Evolutionary conservation across 1,140 invertebrate genomes (phyloP), one percentile per base, ranked within the genome.

Genomic region (Calliopsis andreniformis): DNA sequence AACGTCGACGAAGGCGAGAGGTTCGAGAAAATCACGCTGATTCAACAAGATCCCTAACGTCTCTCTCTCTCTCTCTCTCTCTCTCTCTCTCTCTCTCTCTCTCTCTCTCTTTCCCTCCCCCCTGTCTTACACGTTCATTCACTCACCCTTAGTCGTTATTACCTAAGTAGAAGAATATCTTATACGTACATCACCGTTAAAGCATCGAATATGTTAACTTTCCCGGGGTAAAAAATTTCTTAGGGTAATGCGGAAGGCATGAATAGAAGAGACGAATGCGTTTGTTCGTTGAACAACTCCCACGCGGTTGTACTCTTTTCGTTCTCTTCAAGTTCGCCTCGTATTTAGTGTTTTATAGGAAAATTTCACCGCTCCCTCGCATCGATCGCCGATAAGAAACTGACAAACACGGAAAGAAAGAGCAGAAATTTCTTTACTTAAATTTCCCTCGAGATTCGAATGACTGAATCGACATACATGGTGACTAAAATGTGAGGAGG

Each of bases 231-330:
- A 66, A 58, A 30, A 20, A 47, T 67, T 39, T 1, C 39, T 75
- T 18, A 67, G 30, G 30, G 16, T 58, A 67, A 58, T 42, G 71
- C 30, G 71, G 71, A 75, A 75, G 63, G 71, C 71, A 75, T 75
- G 51, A 42, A 23, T 45, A 51, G 39, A 14, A 18, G 20, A 45
- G 69, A 28, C 30, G 45, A 3, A 18, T 35, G 30, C 18, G 71
- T 4, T 14, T 39, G 39, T 45, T 45, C 10, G 18, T 25, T 30
- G 49, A 25, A 71, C 39, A 12, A 20, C 62, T 25, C 39, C 62
- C 39, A 56, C 70, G 70, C 49, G 70, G 35, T 23, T 25, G 12
- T 25, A 16, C 32, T 30, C 30, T 42, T 69, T 58, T 66, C 6
- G 16, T 30, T 7, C 30, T 35, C 30, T 20, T 8, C 30, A 30